Conservation (phyloP, 2,888 invertebrate genomes). For the Lissocephala sabroskyi region DNA sequence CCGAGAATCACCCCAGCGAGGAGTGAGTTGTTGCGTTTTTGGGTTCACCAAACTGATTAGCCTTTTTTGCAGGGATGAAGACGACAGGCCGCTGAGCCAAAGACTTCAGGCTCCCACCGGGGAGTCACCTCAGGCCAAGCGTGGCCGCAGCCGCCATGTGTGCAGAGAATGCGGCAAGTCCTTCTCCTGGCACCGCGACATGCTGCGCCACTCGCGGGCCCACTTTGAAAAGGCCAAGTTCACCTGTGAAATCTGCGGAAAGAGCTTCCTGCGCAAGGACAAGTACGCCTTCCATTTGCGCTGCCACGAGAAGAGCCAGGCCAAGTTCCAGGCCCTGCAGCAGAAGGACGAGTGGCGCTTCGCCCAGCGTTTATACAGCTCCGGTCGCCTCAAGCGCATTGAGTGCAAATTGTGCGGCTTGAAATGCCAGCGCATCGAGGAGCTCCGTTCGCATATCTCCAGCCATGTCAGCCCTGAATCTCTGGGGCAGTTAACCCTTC, state of each 20-base stretch:
- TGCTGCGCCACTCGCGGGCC: conserved; percentile 59
- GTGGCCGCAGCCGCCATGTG: conserved; percentile 34
- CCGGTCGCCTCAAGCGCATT: conserved; percentile 42
- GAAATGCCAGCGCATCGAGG: conserved; percentile 41
- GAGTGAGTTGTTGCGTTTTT: too few relatives aligned
- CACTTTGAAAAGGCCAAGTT: conserved; percentile 50
- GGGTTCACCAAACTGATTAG: too few relatives aligned
- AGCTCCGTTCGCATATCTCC: conserved; percentile 56
- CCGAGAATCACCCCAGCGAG: too few relatives aligned
- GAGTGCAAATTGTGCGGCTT: conserved; percentile 68
- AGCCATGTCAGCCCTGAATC: conserved; percentile 37
- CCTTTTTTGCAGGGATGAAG: too few relatives aligned
- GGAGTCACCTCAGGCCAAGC: too few relatives aligned
- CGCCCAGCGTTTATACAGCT: conserved; percentile 58
- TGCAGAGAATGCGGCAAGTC: conserved; percentile 65
- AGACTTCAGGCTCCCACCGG: too few relatives aligned
- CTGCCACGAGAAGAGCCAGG: conserved; percentile 35
- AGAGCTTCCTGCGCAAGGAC: conserved; percentile 59
- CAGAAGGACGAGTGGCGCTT: conserved; percentile 51
- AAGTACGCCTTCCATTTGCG: conserved; percentile 55
- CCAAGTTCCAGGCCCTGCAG: conserved; percentile 18
- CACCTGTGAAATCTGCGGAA: conserved; percentile 52
- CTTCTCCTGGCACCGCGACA: conserved; percentile 67
- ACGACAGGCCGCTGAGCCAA: too few relatives aligned
- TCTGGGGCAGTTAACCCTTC: conserved; percentile 21